Evolutionary conservation across 1,140 invertebrate genomes (phyloP).

Genomic region (Amyelois transitella): DNA sequence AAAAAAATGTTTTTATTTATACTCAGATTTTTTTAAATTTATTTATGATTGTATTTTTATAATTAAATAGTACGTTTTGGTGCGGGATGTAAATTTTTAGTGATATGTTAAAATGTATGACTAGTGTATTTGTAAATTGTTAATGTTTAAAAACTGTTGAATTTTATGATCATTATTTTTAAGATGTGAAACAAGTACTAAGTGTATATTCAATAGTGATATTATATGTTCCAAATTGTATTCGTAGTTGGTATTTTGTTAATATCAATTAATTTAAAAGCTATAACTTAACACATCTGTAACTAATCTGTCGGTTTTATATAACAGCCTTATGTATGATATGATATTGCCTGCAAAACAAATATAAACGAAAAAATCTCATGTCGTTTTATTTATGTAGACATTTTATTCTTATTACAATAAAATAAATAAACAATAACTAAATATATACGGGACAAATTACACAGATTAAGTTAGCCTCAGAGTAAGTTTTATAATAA

Average conservation of each 20-base stretch:
- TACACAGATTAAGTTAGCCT: too few species aligned
- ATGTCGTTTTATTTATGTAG: conserved; percentile 4
- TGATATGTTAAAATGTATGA: conserved; percentile 13
- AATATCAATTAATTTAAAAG: neutral
- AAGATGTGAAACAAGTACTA: conserved; percentile 15
- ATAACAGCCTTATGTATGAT: conserved; percentile 37
- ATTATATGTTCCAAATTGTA: neutral
- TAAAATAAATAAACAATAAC: too few species aligned
- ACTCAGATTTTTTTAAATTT: neutral
- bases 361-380: conserved; percentile 34
- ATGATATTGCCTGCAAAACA: conserved; percentile 43
- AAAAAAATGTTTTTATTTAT: neutral
- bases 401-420: neutral
- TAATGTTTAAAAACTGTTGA: conserved; percentile 37
- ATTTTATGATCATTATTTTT: conserved; percentile 33
- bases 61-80: conserved; percentile 10
- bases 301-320: conserved; percentile 19
- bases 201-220: neutral
- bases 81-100: conserved; percentile 27
- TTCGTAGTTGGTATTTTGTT: neutral
- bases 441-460: too few species aligned
- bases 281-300: conserved; percentile 1
- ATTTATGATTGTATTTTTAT: neutral
- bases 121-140: conserved; percentile 32
- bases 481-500: too few species aligned